Evolutionary conservation across 2,888 invertebrate genomes (phyloP).

Genomic region (Pseudococcus jackbeardsleyi): DNA sequence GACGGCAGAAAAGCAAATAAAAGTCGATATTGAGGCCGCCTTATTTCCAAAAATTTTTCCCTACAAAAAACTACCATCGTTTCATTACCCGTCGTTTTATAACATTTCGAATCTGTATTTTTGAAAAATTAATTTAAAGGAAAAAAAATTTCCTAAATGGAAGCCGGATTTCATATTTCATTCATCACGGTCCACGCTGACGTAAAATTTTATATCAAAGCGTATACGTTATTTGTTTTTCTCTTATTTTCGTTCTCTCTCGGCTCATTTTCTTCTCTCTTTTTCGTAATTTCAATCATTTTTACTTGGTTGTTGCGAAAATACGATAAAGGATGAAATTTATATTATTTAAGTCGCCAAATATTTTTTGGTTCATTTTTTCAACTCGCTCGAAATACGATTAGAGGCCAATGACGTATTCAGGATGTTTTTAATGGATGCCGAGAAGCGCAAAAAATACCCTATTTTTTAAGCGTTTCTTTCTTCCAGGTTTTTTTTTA

Average conservation of each 20-base stretch:
- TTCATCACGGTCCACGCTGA: constrained; percentile 14
- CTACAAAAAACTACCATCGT: background rate
- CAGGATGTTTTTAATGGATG: constrained; percentile 17
- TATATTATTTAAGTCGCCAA: background rate
- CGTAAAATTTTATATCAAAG: constrained; percentile 36
- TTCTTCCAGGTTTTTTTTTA: background rate
- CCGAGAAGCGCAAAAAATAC: background rate
- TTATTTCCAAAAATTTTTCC: constrained; percentile 8
- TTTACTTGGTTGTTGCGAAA: background rate
- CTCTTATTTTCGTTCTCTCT: background rate
- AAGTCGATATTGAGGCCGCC: constrained; percentile 26
- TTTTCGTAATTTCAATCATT: constrained; percentile 5
- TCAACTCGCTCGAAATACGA: background rate
- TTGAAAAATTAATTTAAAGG: constrained; percentile 52
- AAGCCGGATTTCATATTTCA: constrained; percentile 47
- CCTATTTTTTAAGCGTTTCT: background rate
- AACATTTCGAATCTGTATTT: constrained; percentile 44
- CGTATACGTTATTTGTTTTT: constrained; percentile 19
- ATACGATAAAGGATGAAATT: background rate
- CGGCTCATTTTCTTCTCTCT: background rate
- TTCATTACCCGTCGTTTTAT: constrained; percentile 6
- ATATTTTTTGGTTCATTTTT: background rate
- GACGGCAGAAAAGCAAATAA: constrained; percentile 31
- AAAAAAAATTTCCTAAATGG: constrained; percentile 29
- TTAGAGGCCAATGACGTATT: background rate